phyloP scores from a whole-genome alignment of 2,113 vertebrate genomes.

The Morone saxatilis region DNA sequence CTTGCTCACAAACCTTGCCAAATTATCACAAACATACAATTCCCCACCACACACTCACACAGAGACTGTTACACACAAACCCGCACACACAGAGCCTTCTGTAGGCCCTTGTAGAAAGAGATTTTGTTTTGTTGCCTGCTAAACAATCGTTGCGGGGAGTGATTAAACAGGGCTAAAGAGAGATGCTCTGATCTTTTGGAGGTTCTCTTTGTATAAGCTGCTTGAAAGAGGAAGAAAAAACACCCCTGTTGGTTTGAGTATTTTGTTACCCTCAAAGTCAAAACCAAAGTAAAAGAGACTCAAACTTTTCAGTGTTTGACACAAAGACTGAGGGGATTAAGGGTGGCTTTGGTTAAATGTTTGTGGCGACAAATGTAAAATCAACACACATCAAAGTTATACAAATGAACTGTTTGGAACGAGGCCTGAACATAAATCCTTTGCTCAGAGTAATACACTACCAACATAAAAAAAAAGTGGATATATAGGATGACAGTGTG shows the following conservation, averaged over 20 bases:
- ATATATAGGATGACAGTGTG: background rate
- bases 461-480: background rate
- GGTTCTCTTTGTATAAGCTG: constrained; percentile 58
- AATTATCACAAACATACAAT: constrained; percentile 22
- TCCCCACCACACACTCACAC: constrained; percentile 2
- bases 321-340: constrained; percentile 55
- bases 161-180: constrained; percentile 61
- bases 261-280: constrained; percentile 67
- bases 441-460: constrained; percentile 11
- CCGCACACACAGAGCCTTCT: background rate
- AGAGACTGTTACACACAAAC: constrained; percentile 8
- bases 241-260: constrained; percentile 48
- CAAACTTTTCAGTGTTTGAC: constrained; percentile 54
- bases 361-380: constrained; percentile 54
- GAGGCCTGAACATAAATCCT: constrained; percentile 22
- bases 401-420: constrained; percentile 45
- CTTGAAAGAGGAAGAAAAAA: constrained; percentile 57
- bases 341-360: constrained; percentile 45
- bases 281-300: constrained; percentile 59
- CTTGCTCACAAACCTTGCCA: constrained; percentile 21
- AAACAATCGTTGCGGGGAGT: constrained; percentile 56
- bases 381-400: constrained; percentile 62
- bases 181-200: constrained; percentile 68
- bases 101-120: constrained; percentile 29
- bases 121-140: constrained; percentile 52